Conservation (phyloP, 2,113 vertebrate species). For the Corvus moneduloides region DNA sequence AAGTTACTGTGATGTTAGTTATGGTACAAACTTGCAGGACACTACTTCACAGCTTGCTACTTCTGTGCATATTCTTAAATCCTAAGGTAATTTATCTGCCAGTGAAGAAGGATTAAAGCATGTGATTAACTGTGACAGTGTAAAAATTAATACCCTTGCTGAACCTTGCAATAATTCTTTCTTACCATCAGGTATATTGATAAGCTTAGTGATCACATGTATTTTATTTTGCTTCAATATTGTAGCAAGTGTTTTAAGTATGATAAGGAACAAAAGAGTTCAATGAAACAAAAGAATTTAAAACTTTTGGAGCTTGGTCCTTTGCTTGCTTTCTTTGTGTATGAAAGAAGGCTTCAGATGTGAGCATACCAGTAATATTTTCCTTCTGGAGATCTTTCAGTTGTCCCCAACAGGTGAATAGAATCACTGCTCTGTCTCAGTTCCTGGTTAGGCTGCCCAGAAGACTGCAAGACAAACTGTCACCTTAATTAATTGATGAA, state of each 20-base stretch:
- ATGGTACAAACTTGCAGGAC: background rate
- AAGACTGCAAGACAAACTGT: background rate
- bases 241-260: background rate
- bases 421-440: background rate
- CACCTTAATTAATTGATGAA: background rate
- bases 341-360: background rate
- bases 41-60: background rate
- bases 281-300: background rate
- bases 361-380: background rate
- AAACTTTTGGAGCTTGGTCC: background rate
- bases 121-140: background rate
- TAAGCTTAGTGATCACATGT: background rate
- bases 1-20: background rate
- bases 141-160: background rate
- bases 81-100: background rate
- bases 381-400: background rate
- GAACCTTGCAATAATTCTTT: background rate
- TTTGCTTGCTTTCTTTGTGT: background rate
- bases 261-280: background rate
- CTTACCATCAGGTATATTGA: background rate
- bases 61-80: background rate
- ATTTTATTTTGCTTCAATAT: background rate
- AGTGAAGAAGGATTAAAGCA: background rate
- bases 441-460: background rate
- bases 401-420: background rate